Percentiles rank a stretch among this genome's conserved stretches.
These are phyloP conservation scores for Nemoura dubitans DNA, from an alignment of 2,888 invertebrate species.

Conservation along the genomic window DNA sequence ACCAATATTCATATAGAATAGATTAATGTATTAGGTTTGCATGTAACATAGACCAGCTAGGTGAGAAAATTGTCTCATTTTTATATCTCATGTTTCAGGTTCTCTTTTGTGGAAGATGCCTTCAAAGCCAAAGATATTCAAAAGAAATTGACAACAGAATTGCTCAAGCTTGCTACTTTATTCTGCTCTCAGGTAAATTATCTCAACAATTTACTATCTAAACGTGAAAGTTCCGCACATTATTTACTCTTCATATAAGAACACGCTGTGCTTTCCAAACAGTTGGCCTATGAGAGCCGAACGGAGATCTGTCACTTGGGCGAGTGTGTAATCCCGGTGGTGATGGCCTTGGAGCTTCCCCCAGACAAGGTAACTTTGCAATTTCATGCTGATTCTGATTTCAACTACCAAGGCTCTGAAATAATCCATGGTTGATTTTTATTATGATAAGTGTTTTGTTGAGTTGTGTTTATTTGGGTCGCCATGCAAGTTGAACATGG, in stretches of 20 bases:
- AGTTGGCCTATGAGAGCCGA: slow-evolving; percentile 65
- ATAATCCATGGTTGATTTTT: background rate
- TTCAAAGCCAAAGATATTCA: slow-evolving; percentile 32
- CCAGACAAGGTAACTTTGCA: slow-evolving; percentile 41
- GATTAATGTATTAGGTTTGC: no score
- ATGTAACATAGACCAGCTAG: no score
- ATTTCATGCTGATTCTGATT: background rate
- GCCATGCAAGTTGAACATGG: background rate
- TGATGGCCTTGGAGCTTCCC: slow-evolving; percentile 58
- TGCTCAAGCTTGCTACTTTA: slow-evolving; percentile 42
- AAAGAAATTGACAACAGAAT: background rate
- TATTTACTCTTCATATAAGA: background rate
- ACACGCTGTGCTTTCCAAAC: slow-evolving; percentile 42
- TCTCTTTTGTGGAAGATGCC: slow-evolving; percentile 33
- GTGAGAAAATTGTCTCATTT: no score
- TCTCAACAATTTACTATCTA: slow-evolving; percentile 48
- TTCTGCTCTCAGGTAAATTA: slow-evolving; percentile 45
- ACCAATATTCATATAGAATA: no score
- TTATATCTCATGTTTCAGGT: slow-evolving; percentile 29
- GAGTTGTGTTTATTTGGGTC: background rate
- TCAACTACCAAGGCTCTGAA: background rate
- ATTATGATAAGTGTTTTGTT: background rate
- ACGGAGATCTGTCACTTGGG: slow-evolving; percentile 65
- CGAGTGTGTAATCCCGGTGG: slow-evolving; percentile 61
- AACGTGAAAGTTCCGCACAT: background rate